Conservation (phyloP, 2,113 vertebrate genomes). For the Tenebrosternarchus preto region DNA sequence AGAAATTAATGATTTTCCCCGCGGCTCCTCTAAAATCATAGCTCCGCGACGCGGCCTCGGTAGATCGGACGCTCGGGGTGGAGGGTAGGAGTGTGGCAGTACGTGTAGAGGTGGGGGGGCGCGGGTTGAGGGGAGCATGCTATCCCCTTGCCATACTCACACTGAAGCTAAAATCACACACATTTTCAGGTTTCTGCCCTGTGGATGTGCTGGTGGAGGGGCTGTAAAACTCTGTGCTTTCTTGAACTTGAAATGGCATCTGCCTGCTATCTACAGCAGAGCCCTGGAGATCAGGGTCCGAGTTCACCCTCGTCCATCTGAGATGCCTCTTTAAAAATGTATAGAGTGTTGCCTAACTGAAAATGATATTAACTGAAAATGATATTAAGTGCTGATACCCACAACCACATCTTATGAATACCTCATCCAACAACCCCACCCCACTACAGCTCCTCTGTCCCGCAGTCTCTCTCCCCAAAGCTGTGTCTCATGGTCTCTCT, state of each 20-base stretch:
- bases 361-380: slow-evolving; percentile 27
- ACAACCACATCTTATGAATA: neutral
- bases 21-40: no score
- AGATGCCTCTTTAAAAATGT: slow-evolving; percentile 24
- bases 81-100: neutral
- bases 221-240: neutral
- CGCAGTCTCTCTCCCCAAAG: neutral
- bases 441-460: no score
- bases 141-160: no score
- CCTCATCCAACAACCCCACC: neutral
- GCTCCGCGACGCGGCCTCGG: no score
- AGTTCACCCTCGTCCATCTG: neutral
- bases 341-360: neutral
- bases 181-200: no score
- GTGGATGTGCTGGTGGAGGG: no score
- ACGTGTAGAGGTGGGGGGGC: neutral
- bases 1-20: no score
- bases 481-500: neutral
- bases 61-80: no score
- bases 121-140: no score
- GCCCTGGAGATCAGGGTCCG: neutral
- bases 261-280: neutral
- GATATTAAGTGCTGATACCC: slow-evolving; percentile 31
- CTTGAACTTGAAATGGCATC: neutral
- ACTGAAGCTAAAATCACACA: neutral